Evolutionary conservation across 2,797 vertebrate genomes (phyloP).

Genomic region (Rhodeus uyekii): DNA sequence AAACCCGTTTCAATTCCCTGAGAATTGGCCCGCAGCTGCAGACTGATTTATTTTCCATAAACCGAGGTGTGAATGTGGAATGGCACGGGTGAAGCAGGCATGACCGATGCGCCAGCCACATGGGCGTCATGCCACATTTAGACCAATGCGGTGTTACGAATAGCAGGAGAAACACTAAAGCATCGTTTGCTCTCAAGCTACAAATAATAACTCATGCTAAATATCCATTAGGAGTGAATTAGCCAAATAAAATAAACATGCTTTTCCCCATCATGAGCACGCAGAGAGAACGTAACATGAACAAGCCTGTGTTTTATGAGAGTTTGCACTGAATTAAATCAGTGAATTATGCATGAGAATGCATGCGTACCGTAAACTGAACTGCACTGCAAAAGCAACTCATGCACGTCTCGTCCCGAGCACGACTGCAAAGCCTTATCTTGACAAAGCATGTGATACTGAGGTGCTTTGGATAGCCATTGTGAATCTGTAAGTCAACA

Average conservation of each 20-base stretch:
- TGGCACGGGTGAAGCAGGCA: conserved; percentile 29
- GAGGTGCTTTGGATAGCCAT: neutral
- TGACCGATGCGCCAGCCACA: conserved; percentile 24
- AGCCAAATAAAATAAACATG: neutral
- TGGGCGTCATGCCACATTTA: conserved; percentile 10
- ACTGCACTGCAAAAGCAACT: too few relatives aligned
- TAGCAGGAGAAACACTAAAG: neutral
- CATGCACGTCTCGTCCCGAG: conserved; percentile 53
- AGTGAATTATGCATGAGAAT: neutral
- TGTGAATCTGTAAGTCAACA: neutral
- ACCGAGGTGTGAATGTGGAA: conserved; percentile 39
- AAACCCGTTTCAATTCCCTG: neutral
- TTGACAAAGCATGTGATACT: neutral
- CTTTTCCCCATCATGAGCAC: neutral
- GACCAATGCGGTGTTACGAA: neutral
- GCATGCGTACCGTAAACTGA: too few relatives aligned
- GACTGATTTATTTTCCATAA: neutral
- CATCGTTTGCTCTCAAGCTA: neutral
- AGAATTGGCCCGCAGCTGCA: neutral
- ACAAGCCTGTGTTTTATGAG: conserved; percentile 10
- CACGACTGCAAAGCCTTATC: neutral
- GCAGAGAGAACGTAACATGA: neutral
- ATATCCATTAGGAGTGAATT: neutral
- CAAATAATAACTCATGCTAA: neutral
- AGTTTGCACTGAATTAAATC: neutral